A percentile compares a stretch with the other conserved stretches of the same genome.
Conservation (phyloP, 2,888 invertebrate species). For the Acrobeloides nanus region DNA sequence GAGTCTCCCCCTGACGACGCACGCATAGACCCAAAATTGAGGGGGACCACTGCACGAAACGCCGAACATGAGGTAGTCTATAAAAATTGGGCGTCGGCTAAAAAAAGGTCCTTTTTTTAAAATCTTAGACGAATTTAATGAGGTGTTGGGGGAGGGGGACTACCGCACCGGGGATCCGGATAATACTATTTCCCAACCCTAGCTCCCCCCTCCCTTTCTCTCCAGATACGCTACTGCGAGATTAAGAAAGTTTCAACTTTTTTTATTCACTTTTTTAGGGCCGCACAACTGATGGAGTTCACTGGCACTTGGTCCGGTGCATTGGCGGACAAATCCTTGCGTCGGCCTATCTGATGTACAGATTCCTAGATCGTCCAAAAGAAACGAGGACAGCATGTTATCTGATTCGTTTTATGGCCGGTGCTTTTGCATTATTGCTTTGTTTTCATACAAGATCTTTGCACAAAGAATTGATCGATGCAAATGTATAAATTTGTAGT, state of each 20-base stretch:
- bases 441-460: slow-evolving; percentile 26
- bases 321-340: slow-evolving; percentile 50
- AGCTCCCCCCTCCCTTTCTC: too few relatives aligned
- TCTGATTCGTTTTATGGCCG: slow-evolving; percentile 26
- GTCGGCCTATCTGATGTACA: slow-evolving; percentile 24
- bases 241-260: slow-evolving; percentile 3
- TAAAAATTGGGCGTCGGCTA: too few relatives aligned
- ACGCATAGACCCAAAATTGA: too few relatives aligned
- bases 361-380: slow-evolving; percentile 18
- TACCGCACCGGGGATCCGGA: too few relatives aligned
- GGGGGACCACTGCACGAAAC: too few relatives aligned
- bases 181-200: too few relatives aligned
- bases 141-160: too few relatives aligned
- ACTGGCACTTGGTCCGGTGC: slow-evolving; percentile 52
- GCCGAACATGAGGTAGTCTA: too few relatives aligned
- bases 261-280: slow-evolving; percentile 24
- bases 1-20: too few relatives aligned
- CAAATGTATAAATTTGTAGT: slow-evolving; percentile 5
- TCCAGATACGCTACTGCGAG: too few relatives aligned
- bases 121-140: too few relatives aligned
- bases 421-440: slow-evolving; percentile 34
- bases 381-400: slow-evolving; percentile 23
- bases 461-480: slow-evolving; percentile 5
- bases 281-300: slow-evolving; percentile 47
- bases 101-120: too few relatives aligned